Base-by-base conservation (phyloP, 2,113 vertebrate species). In the Pseudorhombus dupliciocellatus region DNA sequence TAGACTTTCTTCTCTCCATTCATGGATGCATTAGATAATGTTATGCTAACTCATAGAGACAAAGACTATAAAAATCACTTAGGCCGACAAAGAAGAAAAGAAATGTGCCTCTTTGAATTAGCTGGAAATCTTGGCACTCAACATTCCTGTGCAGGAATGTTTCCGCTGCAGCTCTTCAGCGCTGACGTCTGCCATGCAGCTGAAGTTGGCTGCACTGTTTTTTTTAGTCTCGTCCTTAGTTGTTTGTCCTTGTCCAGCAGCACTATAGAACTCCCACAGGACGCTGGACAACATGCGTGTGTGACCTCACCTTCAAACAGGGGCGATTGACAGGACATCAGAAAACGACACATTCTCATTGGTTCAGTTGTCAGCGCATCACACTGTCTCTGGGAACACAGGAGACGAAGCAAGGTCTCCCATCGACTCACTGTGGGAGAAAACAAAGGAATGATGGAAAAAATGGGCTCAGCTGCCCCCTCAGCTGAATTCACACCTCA, bases 401-500 rank as follows among this genome's bases (percentile, higher is more conserved):
- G 28, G 24, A 34, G 24, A 55, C 42, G 10, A 72, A 68, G 54
- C 37, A 44, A 44, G 16, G 40, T 44, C 46, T 50, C 44, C 50
- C 56, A 56, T 57, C 26, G 48, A 77, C 40, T 61, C 48, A 37
- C 28, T 21, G 24, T 42, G 44, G 44, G 62, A 31, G 21, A 48
- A 60, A 52, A 21, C 55, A 64, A 75, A 74, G 46, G 56, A 30
- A 73, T 50, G 46, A n/a, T n/a, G 46, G 42, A 15, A 16, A 18
- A 44, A 8, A 44, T 14, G 42, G n/a, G 67, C 57, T 68, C 71
- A 67, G 53, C 24, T 44, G 57, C 26, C 60, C 58, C 64, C 1
- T 15, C 28, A 37, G 81, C 62, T 88, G 77, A 62, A 87, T 87
- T 88, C 74, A 85, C 86, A 85, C 75, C 46, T 79, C 73, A 18